Base-by-base conservation (phyloP, 2,797 vertebrate species). In the Tarsius wallacei region DNA sequence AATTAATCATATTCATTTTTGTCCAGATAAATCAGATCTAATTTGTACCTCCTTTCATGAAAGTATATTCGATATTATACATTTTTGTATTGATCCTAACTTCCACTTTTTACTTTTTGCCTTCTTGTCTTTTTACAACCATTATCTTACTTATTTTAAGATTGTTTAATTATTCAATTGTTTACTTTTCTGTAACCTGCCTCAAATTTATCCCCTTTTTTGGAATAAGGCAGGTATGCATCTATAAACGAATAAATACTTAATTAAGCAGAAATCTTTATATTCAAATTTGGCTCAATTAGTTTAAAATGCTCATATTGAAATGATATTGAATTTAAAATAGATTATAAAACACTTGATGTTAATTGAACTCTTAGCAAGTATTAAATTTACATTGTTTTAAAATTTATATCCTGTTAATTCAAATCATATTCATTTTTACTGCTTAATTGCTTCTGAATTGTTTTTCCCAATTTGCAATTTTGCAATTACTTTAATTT, bases 401-500 rank as follows among this genome's bases (percentile, higher is more conserved):
- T 90, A 49, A 21, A 82, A 89, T 33, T 73, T 82, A 85, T 89
- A 68, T 76, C 10, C 26, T 59, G 8, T 74, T 96, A 76, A 94
- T 53, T 71, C 14, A 77, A 87, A 93, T 42, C 42, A 42, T 42
- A 42, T 42, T 42, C 42, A 42, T 42, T 42, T 42, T 42, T 42
- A 42, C 42, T 42, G 42, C 42, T 42, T 42, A 84, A 80, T 73
- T 94, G 51, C 51, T 96, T 96, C 70, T 74, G 78, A 94, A 78
- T 83, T 97, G 68, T 76, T 92, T 55, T 92, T 94, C 93, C 80
- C 42, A 87, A 73, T 33, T 47, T 88, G 7, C 16, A 59, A 82
- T 71, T 97, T 91, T 86, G 15, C 70, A 90, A 59, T 92, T 49
- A 53, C 64, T 93, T 95, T 90, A 92, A 80, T 21, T 78, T 78